phyloP scores from a whole-genome alignment of 2,797 vertebrate genomes.

The Echeneis naucrates region DNA sequence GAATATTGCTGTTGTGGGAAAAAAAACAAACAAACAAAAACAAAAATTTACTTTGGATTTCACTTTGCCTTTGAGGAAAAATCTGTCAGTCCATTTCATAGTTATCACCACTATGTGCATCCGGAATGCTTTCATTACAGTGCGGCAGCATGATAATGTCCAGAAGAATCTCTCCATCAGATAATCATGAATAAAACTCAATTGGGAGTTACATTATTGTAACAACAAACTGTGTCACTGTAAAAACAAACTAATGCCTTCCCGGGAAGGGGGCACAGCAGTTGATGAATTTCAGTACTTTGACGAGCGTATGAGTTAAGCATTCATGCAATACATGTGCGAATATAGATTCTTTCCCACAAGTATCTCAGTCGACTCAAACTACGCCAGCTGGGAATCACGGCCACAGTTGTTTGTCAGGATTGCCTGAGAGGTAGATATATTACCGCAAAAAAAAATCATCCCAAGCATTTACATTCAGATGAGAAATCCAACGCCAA shows the following conservation, averaged over 20 bases:
- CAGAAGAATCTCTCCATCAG: background rate
- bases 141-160: background rate
- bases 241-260: background rate
- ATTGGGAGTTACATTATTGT: background rate
- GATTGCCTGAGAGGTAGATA: slow-evolving; percentile 41
- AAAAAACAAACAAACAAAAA: background rate
- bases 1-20: background rate
- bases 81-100: background rate
- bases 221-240: too few species aligned
- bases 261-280: background rate
- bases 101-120: background rate
- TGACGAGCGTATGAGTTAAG: slow-evolving; percentile 9
- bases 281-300: slow-evolving; percentile 24
- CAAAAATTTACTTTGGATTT: background rate
- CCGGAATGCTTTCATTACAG: background rate
- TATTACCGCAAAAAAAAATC: slow-evolving; percentile 41
- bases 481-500: slow-evolving; percentile 29
- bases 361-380: slow-evolving; percentile 14
- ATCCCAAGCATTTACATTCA: slow-evolving; percentile 30
- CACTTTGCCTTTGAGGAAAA: background rate
- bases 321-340: slow-evolving; percentile 13
- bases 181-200: background rate
- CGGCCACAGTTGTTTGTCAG: slow-evolving; percentile 42
- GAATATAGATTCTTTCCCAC: slow-evolving; percentile 23
- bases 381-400: slow-evolving; percentile 35